Evolutionary conservation across 2,113 vertebrate genomes (phyloP).

Genomic region (Scatophagus argus): DNA sequence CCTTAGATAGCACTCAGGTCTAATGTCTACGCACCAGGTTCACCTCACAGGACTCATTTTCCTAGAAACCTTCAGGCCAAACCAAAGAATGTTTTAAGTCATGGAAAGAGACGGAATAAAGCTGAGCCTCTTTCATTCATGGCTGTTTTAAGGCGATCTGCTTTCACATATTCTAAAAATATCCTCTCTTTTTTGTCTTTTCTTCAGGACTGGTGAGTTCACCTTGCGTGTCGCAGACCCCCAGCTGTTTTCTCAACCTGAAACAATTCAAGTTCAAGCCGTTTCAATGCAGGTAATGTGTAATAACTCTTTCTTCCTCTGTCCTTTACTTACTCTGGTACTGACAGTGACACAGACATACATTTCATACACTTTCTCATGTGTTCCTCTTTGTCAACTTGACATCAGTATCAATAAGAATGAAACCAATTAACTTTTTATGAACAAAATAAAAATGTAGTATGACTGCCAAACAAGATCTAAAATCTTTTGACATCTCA

Average conservation of each 20-base stretch:
- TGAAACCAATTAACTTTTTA: background rate
- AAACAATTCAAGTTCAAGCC: slow-evolving; percentile 85
- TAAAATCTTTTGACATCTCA: background rate
- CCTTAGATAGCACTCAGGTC: slow-evolving; percentile 3
- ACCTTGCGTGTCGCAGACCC: slow-evolving; percentile 86
- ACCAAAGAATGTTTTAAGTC: background rate
- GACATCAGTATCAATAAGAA: background rate
- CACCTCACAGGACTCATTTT: slow-evolving; percentile 37
- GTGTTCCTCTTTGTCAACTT: background rate
- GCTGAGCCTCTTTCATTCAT: background rate
- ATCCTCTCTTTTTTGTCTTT: background rate
- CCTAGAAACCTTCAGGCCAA: slow-evolving; percentile 4
- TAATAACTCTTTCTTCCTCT: background rate
- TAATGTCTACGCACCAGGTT: slow-evolving; percentile 33
- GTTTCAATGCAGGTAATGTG: slow-evolving; percentile 91
- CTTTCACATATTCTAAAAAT: background rate
- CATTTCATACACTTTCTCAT: background rate
- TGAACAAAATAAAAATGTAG: background rate
- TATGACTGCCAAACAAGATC: background rate
- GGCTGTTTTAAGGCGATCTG: background rate
- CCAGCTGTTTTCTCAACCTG: slow-evolving; percentile 84
- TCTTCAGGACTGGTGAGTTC: slow-evolving; percentile 88
- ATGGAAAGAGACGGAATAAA: background rate
- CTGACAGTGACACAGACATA: background rate
- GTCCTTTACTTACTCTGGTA: background rate